Base-by-base conservation (phyloP, 2,797 vertebrate species). In the Oreortyx pictus region DNA sequence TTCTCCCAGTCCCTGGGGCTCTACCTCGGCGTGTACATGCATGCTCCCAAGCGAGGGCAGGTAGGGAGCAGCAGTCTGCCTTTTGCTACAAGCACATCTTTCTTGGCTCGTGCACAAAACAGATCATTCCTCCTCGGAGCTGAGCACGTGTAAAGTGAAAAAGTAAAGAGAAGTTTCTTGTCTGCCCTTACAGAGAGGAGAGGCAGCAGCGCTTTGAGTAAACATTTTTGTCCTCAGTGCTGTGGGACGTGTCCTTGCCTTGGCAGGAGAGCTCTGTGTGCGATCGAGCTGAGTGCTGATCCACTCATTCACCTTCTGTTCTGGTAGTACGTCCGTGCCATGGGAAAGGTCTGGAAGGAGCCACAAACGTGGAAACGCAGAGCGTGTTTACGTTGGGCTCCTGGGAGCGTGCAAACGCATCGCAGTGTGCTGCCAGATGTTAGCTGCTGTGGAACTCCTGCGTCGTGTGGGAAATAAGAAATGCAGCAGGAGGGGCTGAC, bases 21-120 rank as follows among this genome's bases (percentile, higher is more conserved):
- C 44, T 99, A 98, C 84, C 96, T 99, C 4, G 98, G 97, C 1
- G 96, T 99, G 29, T 99, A 99, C 90, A 97, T 99, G 85, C 98
- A 98, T 0, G 96, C 98, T 0, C 98, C 98, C 37, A 98, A 97
- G 76, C 95, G 97, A 44, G 98, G 98, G 46, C 99, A 98, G 98
- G 98, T 98, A 98, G 0, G 76, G 39, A 81, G 41, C 11, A 37
- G 20, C 0, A 1, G 27, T 43, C 14, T 22, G 23, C 46, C 7
- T 27, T 1, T 27, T 1, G 1, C 43, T 33, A 15, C 3, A 29
- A 18, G 7, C 0, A 7, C 22, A 1, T 59, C 43, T 44, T 57
- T 13, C 71, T 52, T 4, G 17, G 74, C 13, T 15, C 6, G 14
- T 1, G 0, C 0, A 1, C 33, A 41, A 24, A 15, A 35, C 5